These are phyloP conservation scores for Plebejus anna DNA, from an alignment of 2,888 invertebrate species.

Conservation along the genomic window DNA sequence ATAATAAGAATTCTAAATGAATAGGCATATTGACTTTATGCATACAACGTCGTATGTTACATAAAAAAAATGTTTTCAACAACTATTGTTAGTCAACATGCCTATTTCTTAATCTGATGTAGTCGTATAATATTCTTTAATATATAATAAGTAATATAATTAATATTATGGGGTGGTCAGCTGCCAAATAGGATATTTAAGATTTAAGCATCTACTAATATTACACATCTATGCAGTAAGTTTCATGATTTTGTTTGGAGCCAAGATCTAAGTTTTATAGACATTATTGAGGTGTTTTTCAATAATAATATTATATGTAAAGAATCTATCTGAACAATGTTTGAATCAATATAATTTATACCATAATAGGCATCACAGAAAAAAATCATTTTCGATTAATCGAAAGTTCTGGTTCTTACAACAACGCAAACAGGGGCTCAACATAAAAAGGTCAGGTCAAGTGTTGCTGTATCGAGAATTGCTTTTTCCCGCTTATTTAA, in stretches of 20 bases:
- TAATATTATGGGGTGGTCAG: background rate
- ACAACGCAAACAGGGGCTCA: conserved; percentile 10
- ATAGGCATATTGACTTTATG: background rate
- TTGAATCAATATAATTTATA: background rate
- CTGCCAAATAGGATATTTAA: too few relatives aligned
- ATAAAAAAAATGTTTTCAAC: background rate
- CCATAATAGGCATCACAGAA: background rate
- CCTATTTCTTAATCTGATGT: background rate
- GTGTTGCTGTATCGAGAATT: conserved; percentile 17
- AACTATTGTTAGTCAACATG: background rate
- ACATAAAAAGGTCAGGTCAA: conserved; percentile 17
- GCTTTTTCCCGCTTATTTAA: conserved; percentile 3
- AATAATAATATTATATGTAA: too few relatives aligned
- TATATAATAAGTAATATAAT: too few relatives aligned
- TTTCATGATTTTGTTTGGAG: background rate
- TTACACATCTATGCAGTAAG: background rate
- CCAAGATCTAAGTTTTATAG: too few relatives aligned
- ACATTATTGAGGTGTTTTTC: too few relatives aligned
- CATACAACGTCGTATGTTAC: too few relatives aligned
- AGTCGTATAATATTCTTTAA: background rate
- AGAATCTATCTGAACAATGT: too few relatives aligned
- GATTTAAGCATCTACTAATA: too few relatives aligned
- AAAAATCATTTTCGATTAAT: conserved; percentile 1
- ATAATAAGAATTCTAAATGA: too few relatives aligned
- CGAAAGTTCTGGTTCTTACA: conserved; percentile 13